Evolutionary conservation across 2,888 invertebrate species (phyloP), one percentile per base, ranked within the genome.

Genomic region (Sarcophaga caerulescens): DNA sequence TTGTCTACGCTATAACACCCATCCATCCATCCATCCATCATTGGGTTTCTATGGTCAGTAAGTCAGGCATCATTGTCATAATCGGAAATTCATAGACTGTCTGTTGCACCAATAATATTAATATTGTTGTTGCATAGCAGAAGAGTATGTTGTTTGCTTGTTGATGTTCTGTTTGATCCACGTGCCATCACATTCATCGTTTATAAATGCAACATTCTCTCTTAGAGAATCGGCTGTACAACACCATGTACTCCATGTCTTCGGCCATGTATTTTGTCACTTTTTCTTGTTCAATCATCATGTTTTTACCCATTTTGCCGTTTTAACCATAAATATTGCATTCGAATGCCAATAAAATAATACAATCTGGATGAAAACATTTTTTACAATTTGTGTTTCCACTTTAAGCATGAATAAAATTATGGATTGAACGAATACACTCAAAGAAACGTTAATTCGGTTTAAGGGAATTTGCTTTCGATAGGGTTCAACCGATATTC

Each of bases 181-280:
- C 86, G 86, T 86, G 86, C 86, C 86, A 84, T 86, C 84, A 86
- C 86, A 86, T 77, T 81, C 81, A 52, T 78, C 78, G 78, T 86
- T 81, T 81, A 66, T 81, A 75, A 78, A 83, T 78, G 66, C 66
- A 25, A 78, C 78, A 78, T 84, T 77, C 60, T 21, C 17, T 60
- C 60, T 35, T 35, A 1, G 35, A 2, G 35, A 35, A n/a, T 60
- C 3, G 17, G 6, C 10, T 17, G 60, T 60, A 60, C 60, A n/a
- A 60, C n/a, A n/a, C 4, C 10, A 10, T 19, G n/a, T 60, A 60
- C 21, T 21, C 59, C 66, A 47, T 86, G 85, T 86, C 77, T 65
- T 21, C 81, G 74, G 68, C 65, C 84, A 81, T 86, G 86, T 86
- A 84, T 86, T 86, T 86, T 86, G 86, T 86, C 86, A 86, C 86